These are phyloP conservation scores for Parnassius mnemosyne DNA, from an alignment of 2,888 invertebrate species.

Conservation along the genomic window DNA sequence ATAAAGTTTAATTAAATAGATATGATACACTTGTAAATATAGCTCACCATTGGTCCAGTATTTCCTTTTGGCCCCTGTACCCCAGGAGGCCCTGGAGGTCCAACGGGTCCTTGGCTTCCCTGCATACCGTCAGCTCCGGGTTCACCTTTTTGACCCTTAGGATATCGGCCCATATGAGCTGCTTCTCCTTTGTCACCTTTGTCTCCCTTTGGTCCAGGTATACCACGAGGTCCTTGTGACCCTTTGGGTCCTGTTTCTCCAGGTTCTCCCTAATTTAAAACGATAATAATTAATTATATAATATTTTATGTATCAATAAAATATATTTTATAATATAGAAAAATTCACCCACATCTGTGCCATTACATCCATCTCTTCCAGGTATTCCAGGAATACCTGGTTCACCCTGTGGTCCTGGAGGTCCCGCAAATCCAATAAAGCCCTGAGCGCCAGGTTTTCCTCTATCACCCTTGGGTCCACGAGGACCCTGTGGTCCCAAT, in stretches of 20 bases:
- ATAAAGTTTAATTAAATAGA: neutral
- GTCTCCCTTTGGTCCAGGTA: slow-evolving; percentile 82
- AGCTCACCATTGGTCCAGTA: slow-evolving; percentile 79
- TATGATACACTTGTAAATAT: slow-evolving; percentile 1
- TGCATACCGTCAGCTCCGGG: slow-evolving; percentile 87
- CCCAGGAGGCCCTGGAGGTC: slow-evolving; percentile 82
- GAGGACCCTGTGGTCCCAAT: slow-evolving; percentile 88
- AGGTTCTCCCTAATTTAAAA: slow-evolving; percentile 82
- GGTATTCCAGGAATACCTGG: slow-evolving; percentile 88
- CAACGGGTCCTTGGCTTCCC: slow-evolving; percentile 83
- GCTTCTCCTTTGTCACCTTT: slow-evolving; percentile 91
- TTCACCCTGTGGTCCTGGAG: slow-evolving; percentile 85
- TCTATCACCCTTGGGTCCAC: slow-evolving; percentile 91
- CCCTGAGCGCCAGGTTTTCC: slow-evolving; percentile 94
- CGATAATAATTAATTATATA: slow-evolving; percentile 2
- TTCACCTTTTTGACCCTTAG: slow-evolving; percentile 93
- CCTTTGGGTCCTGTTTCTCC: slow-evolving; percentile 87
- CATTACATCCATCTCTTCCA: slow-evolving; percentile 97
- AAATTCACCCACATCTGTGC: slow-evolving; percentile 88
- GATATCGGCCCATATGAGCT: slow-evolving; percentile 84
- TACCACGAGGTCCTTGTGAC: slow-evolving; percentile 87
- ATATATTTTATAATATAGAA: neutral
- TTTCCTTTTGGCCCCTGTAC: slow-evolving; percentile 82
- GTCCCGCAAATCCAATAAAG: slow-evolving; percentile 80
- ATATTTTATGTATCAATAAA: neutral